Base-by-base conservation (phyloP, 2,797 vertebrate species). In the Cryptoblepharus egeriae region DNA sequence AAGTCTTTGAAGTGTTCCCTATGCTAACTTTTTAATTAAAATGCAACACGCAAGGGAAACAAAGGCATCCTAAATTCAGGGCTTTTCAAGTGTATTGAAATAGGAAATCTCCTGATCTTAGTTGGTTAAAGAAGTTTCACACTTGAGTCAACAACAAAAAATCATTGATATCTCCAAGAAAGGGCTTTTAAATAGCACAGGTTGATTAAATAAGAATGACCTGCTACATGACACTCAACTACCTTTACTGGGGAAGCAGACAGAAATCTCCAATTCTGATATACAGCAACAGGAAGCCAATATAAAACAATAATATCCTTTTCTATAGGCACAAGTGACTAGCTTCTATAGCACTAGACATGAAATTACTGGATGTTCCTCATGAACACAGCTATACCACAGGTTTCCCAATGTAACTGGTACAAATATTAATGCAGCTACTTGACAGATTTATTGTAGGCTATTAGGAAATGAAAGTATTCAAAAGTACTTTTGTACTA, bases 401-500 rank as follows among this genome's bases (percentile, higher is more conserved):
- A 80, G 79, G 65, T 68, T 86, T 75, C 70, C 0, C 3, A 83
- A 32, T 26, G n/a, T 42, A 68, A 26, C 39, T 42, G 60, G 2
- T 37, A 60, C 16, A 77, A 83, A 28, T 58, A 58, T 32, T 61
- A 35, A 70, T 45, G 82, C 1, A 10, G 10, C 52, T 16, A 6
- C 16, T 2, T 63, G 18, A 28, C 16, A 88, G 77, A 67, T 30
- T 78, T 75, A 57, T 42, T 42, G 18, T 76, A 30, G 81, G 71
- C 15, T 76, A 32, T 18, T 35, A 24, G 64, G 61, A 81, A 49
- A 39, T 52, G 2, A 6, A 39, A 80, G 26, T 24, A 82, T 0
- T 22, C 63, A 75, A 55, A 32, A 35, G 82, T 79, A 9, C n/a
- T 68, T 3, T 83, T 81, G 32, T 65, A 20, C 67, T 75, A 70